A percentile compares a stretch with the other conserved stretches of the same genome.
Conservation (phyloP, 2,797 vertebrate genomes). For the Pseudochromis fuscus region DNA sequence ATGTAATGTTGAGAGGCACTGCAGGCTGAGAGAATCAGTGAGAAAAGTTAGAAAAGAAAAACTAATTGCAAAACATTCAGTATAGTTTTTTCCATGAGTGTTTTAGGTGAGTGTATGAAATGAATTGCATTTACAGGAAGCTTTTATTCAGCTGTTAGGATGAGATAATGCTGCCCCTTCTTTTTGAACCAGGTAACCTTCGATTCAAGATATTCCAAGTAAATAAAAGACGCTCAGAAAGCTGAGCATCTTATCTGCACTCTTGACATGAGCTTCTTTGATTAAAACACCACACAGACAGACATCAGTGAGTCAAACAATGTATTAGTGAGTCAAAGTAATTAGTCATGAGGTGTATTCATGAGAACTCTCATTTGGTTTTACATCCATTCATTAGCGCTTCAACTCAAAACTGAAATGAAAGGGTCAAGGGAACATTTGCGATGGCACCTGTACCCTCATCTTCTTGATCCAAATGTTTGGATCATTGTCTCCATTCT, state of each 20-base stretch:
- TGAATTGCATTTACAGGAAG: conserved; percentile 19
- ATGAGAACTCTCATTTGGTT: neutral
- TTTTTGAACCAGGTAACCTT: conserved; percentile 53
- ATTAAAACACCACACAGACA: conserved; percentile 25
- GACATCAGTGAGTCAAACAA: conserved; percentile 13
- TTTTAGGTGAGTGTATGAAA: conserved; percentile 4
- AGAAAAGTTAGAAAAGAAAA: neutral
- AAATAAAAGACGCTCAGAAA: conserved; percentile 46
- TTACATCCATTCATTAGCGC: neutral
- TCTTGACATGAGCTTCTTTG: conserved; percentile 33
- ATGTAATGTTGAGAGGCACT: neutral
- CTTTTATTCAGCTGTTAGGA: conserved; percentile 38
- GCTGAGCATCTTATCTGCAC: conserved; percentile 20
- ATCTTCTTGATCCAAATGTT: neutral
- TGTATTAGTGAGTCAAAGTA: conserved; percentile 14
- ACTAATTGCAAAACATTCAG: neutral
- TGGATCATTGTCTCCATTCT: neutral
- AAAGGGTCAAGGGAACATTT: no score
- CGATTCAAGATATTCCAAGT: conserved; percentile 26
- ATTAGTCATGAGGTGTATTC: neutral
- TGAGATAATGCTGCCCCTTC: conserved; percentile 20
- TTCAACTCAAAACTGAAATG: neutral
- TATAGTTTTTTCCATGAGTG: neutral
- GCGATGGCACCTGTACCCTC: neutral
- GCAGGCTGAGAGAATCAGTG: neutral